Conservation (phyloP, 1,140 invertebrate species). For the Lucilia sericata region DNA sequence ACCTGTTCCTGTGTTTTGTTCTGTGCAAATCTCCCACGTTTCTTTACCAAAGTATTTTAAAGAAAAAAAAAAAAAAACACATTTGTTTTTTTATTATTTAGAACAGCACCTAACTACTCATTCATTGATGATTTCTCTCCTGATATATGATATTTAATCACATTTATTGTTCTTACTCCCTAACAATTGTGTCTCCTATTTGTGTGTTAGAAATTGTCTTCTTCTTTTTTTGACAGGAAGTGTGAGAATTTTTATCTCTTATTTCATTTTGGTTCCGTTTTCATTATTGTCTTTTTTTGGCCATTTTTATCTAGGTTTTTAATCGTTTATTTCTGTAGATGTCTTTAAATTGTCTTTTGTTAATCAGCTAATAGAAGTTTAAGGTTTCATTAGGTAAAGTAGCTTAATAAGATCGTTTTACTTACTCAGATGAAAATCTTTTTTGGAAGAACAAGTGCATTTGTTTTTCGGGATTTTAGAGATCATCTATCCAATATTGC, state of each 20-base stretch:
- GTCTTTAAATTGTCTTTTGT: slow-evolving; percentile 28
- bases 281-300: neutral
- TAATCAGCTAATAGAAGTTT: slow-evolving; percentile 41
- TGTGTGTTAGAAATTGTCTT: neutral
- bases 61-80: neutral
- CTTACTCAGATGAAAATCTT: neutral
- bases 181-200: neutral
- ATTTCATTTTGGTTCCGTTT: slow-evolving; percentile 35
- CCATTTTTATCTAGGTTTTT: neutral
- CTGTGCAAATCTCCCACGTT: slow-evolving; percentile 34
- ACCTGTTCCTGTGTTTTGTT: slow-evolving; percentile 42
- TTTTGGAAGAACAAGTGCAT: neutral
- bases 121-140: slow-evolving; percentile 18
- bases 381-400: slow-evolving; percentile 25
- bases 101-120: neutral
- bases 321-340: neutral
- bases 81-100: neutral
- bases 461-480: neutral
- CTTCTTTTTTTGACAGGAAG: slow-evolving; percentile 6
- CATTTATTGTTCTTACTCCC: neutral
- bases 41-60: neutral
- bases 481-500: neutral
- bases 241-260: slow-evolving; percentile 35
- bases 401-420: slow-evolving; percentile 33
- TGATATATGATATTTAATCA: slow-evolving; percentile 30